These are phyloP conservation scores for Atta texana DNA, from an alignment of 1,140 invertebrate genomes.

Conservation along the genomic window DNA sequence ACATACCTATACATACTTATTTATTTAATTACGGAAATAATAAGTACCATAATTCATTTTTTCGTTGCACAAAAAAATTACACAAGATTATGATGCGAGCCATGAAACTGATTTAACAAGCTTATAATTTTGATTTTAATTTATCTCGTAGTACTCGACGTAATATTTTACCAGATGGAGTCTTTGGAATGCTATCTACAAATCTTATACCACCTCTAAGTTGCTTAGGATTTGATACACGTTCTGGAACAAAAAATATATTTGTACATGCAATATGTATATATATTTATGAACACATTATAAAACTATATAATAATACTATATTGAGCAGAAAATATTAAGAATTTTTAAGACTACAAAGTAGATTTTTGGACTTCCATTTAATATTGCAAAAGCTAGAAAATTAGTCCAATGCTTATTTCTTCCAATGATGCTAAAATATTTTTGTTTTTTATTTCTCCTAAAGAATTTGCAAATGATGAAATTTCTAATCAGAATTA, in stretches of 20 bases:
- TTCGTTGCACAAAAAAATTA: neutral
- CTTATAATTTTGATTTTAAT: slow-evolving; percentile 78
- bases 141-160: slow-evolving; percentile 86
- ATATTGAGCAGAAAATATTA: neutral
- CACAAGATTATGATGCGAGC: neutral
- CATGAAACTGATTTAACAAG: neutral
- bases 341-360: neutral
- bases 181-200: slow-evolving; percentile 89
- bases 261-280: neutral
- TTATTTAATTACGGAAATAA: neutral
- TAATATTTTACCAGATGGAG: slow-evolving; percentile 90
- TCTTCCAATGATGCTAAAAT: neutral
- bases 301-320: neutral
- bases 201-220: slow-evolving; percentile 89
- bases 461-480: neutral
- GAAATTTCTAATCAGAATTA: neutral
- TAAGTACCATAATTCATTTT: neutral
- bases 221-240: slow-evolving; percentile 84
- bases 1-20: neutral
- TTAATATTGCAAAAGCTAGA: neutral
- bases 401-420: neutral
- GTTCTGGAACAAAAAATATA: slow-evolving; percentile 75
- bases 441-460: neutral
- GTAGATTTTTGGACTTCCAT: neutral
- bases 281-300: slow-evolving; percentile 12